These are phyloP conservation scores for Chamaea fasciata DNA, from an alignment of 2,113 vertebrate species.

Conservation along the genomic window DNA sequence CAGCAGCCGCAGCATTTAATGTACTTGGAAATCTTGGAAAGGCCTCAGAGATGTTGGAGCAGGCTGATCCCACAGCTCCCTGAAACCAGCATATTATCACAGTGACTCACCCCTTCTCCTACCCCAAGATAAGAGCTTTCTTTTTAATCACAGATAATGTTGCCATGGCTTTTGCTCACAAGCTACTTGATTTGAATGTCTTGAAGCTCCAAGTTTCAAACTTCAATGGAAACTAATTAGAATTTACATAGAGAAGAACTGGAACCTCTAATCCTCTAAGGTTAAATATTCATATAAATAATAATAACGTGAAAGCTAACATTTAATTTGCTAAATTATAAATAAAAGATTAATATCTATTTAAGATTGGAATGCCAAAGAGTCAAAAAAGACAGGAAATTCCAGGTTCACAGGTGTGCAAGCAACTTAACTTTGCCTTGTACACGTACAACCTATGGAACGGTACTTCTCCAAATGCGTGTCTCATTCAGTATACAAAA, in stretches of 20 bases:
- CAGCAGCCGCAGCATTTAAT: neutral
- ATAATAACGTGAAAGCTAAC: neutral
- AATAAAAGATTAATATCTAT: neutral
- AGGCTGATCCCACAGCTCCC: neutral
- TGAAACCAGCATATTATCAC: neutral
- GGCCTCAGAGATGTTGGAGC: neutral
- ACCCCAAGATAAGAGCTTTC: neutral
- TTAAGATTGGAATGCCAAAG: neutral
- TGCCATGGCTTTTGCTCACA: neutral
- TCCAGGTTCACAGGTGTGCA: neutral
- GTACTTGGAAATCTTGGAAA: slow-evolving; percentile 13
- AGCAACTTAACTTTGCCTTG: neutral
- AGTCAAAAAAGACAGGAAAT: neutral
- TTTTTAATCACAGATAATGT: neutral
- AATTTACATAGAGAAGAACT: neutral
- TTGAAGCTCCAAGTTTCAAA: neutral
- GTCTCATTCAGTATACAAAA: neutral
- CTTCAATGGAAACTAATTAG: neutral
- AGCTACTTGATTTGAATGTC: neutral
- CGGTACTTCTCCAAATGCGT: neutral
- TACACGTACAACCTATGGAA: neutral
- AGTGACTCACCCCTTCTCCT: slow-evolving; percentile 9
- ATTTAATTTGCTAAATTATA: neutral
- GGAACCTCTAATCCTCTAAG: neutral
- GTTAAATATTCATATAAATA: neutral